A percentile compares a stretch with the other conserved stretches of the same genome.
Conservation (phyloP, 1,140 invertebrate genomes). For the Aphidius ervi region DNA sequence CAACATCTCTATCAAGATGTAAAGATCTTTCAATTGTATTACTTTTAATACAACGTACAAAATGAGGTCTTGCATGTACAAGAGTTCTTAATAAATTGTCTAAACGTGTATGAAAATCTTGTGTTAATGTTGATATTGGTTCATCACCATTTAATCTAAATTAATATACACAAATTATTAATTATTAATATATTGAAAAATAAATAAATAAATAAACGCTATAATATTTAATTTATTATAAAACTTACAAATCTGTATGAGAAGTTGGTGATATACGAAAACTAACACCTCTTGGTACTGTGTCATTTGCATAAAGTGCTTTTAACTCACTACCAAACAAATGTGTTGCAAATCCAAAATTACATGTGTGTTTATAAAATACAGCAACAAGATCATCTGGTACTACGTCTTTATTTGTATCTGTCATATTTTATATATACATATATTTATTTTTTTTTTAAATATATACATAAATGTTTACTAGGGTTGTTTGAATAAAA, state of each 20-base stretch:
- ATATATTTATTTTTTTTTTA: background rate
- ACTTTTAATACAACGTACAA: slow-evolving; percentile 86
- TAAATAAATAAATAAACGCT: slow-evolving; percentile 22
- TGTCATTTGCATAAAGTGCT: slow-evolving; percentile 76
- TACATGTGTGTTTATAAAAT: slow-evolving; percentile 89
- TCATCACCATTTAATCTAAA: slow-evolving; percentile 77
- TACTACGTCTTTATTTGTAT: slow-evolving; percentile 87
- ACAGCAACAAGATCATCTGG: slow-evolving; percentile 88
- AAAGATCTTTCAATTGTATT: slow-evolving; percentile 74
- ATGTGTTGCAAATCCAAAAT: slow-evolving; percentile 93
- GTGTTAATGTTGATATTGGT: slow-evolving; percentile 84
- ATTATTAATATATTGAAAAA: background rate
- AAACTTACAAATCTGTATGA: slow-evolving; percentile 72
- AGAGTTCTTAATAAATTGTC: slow-evolving; percentile 87
- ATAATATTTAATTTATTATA: slow-evolving; percentile 1
- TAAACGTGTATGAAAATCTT: slow-evolving; percentile 90
- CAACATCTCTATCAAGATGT: slow-evolving; percentile 74
- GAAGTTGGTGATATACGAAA: slow-evolving; percentile 90
- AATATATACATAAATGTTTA: background rate
- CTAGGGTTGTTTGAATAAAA: background rate
- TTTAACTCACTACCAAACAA: slow-evolving; percentile 90
- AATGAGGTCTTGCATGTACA: slow-evolving; percentile 90
- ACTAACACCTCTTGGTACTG: slow-evolving; percentile 74
- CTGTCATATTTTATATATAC: slow-evolving; percentile 40
- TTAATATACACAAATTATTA: slow-evolving; percentile 12